Evolutionary conservation across 2,113 vertebrate genomes (phyloP).

Genomic region (Megaceryle torquata): DNA sequence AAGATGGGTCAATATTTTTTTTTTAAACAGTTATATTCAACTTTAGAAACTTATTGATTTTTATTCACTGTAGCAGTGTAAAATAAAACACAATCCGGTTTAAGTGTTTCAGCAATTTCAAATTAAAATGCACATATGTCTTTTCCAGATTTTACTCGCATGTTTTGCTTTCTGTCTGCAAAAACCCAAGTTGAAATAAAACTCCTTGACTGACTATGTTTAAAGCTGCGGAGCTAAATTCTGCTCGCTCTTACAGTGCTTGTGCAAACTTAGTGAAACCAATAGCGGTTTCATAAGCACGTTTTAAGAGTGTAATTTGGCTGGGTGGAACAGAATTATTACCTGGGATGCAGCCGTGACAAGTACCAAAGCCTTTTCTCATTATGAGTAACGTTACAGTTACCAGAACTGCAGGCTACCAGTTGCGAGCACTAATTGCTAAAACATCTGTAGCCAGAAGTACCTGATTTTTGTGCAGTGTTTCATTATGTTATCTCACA

Average conservation of each 20-base stretch:
- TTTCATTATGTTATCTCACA: background rate
- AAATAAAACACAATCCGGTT: background rate
- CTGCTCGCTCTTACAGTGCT: background rate
- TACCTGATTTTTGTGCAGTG: slow-evolving; percentile 43
- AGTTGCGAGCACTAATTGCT: slow-evolving; percentile 61
- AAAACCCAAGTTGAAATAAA: slow-evolving; percentile 44
- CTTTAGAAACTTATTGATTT: background rate
- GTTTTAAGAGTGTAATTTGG: slow-evolving; percentile 37
- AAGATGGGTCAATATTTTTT: background rate
- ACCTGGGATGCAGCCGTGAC: slow-evolving; percentile 24
- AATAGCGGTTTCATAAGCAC: background rate
- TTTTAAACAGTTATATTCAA: background rate
- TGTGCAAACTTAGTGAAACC: slow-evolving; percentile 17
- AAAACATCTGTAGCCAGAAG: slow-evolving; percentile 68
- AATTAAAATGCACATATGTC: slow-evolving; percentile 11
- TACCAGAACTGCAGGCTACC: slow-evolving; percentile 55
- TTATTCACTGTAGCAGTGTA: background rate
- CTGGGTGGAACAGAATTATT: slow-evolving; percentile 64
- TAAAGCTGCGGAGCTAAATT: slow-evolving; percentile 19
- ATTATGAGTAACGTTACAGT: slow-evolving; percentile 53
- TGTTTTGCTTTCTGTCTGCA: background rate
- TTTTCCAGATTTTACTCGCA: slow-evolving; percentile 5
- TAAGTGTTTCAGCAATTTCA: slow-evolving; percentile 1
- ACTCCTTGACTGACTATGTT: slow-evolving; percentile 38
- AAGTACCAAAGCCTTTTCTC: slow-evolving; percentile 56